Evolutionary conservation across 2,797 vertebrate species (phyloP), one percentile per base, ranked within the genome.

Genomic region (Poeciliopsis presidionis): DNA sequence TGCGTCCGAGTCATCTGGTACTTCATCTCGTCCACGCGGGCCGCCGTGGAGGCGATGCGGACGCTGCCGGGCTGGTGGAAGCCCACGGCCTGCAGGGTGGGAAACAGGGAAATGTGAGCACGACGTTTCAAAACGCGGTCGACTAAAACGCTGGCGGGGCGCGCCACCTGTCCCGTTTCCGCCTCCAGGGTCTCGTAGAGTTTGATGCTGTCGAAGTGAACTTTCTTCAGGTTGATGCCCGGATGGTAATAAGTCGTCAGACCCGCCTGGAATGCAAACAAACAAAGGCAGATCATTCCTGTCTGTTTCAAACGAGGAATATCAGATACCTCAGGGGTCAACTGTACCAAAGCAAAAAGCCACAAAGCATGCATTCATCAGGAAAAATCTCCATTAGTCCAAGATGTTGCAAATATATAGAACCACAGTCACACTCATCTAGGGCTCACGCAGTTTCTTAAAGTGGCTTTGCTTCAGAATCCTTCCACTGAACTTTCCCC

Each of bases 221-320:
- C 96, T 93, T 97, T 98, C 95, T 99, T 99, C 59, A 99, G 81
- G 88, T 99, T 99, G 94, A 99, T 99, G 84, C 98, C 98, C 83
- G 98, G 98, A 87, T 99, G 97, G 92, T 99, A 99, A 81, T 99
- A 99, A 30, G 98, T 97, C 30, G 97, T 99, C 94, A 99, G 94
- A 78, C 98, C 98, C 77, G 98, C 98, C 98, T 99, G 92, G 81
- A 85, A 90, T 5, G 83, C 22, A 71, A 75, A 57, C 43, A 36
- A 36, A 59, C 41, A 46, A 53, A 53, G 7, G 8, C 51, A 1
- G 22, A 53, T 53, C 0, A 1, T 25, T 51, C 49, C 49, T 51
- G 7, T 20, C 18, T 0, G 49, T 51, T 51, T 25, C 9, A 25
- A 53, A 53, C 7, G 25, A 9, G 20, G 20, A 53, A 53, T 3